Conservation (phyloP, 2,797 vertebrate genomes). For the Coranthus polyacanthus region DNA sequence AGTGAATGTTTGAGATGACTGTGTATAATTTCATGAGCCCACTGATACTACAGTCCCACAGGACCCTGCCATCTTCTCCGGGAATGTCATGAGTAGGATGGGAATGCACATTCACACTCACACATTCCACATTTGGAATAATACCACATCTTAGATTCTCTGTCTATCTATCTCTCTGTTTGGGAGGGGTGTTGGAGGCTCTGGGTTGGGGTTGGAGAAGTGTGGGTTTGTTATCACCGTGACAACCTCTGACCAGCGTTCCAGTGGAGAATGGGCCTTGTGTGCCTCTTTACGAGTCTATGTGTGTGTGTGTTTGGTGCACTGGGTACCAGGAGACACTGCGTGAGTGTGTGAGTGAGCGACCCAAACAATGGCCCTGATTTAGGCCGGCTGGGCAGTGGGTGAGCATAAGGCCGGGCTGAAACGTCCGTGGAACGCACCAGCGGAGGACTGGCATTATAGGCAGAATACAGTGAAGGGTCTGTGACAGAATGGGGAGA, state of each 20-base stretch:
- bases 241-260: constrained; percentile 81
- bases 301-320: constrained; percentile 65
- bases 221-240: constrained; percentile 75
- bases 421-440: constrained; percentile 82
- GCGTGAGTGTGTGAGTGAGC: constrained; percentile 66
- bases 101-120: constrained; percentile 80
- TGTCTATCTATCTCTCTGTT: constrained; percentile 32
- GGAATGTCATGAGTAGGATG: constrained; percentile 79
- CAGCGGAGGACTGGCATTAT: constrained; percentile 85
- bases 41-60: constrained; percentile 34
- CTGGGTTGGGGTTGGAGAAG: constrained; percentile 37
- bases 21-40: constrained; percentile 40
- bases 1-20: constrained; percentile 13
- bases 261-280: constrained; percentile 78
- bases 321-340: constrained; percentile 80
- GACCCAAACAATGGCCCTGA: constrained; percentile 80
- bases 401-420: constrained; percentile 80
- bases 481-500: constrained; percentile 77
- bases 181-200: constrained; percentile 29
- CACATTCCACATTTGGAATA: constrained; percentile 77
- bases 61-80: constrained; percentile 50
- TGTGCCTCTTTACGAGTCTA: constrained; percentile 54
- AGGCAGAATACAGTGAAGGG: constrained; percentile 80
- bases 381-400: constrained; percentile 80
- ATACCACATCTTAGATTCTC: constrained; percentile 56